phyloP scores from a whole-genome alignment of 2,113 vertebrate species.

The Albula glossodonta region DNA sequence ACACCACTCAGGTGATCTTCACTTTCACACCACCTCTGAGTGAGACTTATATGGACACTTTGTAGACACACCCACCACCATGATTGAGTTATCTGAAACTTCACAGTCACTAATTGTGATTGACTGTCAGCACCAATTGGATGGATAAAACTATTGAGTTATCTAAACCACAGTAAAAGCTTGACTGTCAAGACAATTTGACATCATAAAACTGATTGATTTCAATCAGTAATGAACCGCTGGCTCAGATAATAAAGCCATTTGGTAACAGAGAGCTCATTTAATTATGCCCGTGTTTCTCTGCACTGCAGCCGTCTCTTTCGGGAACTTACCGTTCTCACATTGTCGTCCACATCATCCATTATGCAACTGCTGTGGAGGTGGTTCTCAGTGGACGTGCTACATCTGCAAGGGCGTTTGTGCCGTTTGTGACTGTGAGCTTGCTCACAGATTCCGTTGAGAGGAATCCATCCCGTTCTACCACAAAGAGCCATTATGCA shows the following conservation, averaged over 20 bases:
- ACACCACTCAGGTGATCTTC: too few species aligned
- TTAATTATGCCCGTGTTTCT: background rate
- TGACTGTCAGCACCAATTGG: too few species aligned
- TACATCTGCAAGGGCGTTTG: background rate
- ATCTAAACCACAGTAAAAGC: background rate
- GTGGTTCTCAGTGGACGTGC: background rate
- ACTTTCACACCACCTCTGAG: too few species aligned
- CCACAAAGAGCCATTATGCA: background rate
- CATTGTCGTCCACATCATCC: background rate
- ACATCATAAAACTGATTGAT: slow-evolving; percentile 28
- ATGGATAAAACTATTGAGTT: too few species aligned
- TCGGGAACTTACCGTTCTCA: background rate
- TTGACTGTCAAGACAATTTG: background rate
- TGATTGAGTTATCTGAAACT: too few species aligned
- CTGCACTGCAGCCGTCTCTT: background rate
- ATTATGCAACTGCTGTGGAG: background rate
- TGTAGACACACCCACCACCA: too few species aligned
- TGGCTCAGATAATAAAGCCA: slow-evolving; percentile 52
- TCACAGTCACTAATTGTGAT: too few species aligned
- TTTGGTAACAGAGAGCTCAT: slow-evolving; percentile 5
- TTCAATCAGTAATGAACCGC: slow-evolving; percentile 68
- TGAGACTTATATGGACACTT: too few species aligned
- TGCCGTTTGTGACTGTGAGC: background rate
- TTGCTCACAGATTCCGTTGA: too few species aligned
- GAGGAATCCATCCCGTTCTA: too few species aligned